phyloP scores from a whole-genome alignment of 2,888 invertebrate genomes.

The Heliconius aoede region DNA sequence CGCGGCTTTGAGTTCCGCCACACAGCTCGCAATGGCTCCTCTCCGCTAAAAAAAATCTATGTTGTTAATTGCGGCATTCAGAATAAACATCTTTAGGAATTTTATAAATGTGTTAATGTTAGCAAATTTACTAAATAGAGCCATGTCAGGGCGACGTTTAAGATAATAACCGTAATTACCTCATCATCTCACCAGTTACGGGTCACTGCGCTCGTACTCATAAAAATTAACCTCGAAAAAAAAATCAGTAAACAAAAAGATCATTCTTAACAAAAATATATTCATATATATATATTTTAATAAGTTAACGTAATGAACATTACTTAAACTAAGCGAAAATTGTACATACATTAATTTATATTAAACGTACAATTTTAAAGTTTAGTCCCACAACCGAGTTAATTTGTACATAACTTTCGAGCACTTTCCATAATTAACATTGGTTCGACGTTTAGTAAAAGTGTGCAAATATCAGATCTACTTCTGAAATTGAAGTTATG shows the following conservation, averaged over 20 bases:
- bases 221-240: constrained; percentile 8
- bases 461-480: constrained; percentile 24
- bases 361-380: background rate
- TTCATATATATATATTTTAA: too few relatives aligned
- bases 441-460: constrained; percentile 2
- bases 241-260: background rate
- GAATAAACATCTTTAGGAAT: constrained; percentile 18
- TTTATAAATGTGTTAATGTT: constrained; percentile 29
- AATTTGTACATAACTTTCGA: constrained; percentile 11
- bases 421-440: constrained; percentile 33
- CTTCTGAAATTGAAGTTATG: constrained; percentile 32
- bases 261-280: too few relatives aligned
- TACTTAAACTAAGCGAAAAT: background rate
- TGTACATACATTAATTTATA: too few relatives aligned
- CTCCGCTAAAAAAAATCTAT: too few relatives aligned
- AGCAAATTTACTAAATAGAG: constrained; percentile 39
- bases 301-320: too few relatives aligned
- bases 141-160: constrained; percentile 44
- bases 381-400: background rate
- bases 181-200: constrained; percentile 33
- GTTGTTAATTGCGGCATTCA: background rate
- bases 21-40: too few relatives aligned
- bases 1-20: too few relatives aligned
- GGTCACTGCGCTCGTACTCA: constrained; percentile 26
- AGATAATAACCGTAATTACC: constrained; percentile 47